A percentile compares a stretch with the other conserved stretches of the same genome.
These are phyloP conservation scores for Gambusia affinis DNA, from an alignment of 2,113 vertebrate species.

Conservation along the genomic window DNA sequence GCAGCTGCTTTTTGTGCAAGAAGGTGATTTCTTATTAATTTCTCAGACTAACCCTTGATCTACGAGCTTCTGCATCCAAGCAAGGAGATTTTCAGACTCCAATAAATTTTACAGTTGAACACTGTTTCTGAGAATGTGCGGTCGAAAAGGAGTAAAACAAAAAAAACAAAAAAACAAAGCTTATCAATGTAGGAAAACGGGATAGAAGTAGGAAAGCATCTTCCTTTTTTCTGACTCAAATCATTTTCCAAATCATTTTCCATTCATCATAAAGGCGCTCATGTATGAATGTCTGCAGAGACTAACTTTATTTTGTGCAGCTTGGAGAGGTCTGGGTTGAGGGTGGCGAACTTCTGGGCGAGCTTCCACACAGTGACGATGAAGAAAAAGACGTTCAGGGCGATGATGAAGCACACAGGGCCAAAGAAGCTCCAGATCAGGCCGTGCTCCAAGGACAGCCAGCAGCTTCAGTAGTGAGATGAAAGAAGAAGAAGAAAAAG, in stretches of 20 bases:
- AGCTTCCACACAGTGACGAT: conserved; percentile 86
- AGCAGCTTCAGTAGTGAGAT: conserved; percentile 79
- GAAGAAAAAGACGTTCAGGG: conserved; percentile 83
- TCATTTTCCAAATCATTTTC: too few relatives aligned
- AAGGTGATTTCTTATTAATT: neutral
- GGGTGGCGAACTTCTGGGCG: conserved; percentile 83
- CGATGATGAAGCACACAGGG: conserved; percentile 80
- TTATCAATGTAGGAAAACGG: neutral
- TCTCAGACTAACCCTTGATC: neutral
- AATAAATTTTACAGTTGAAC: neutral
- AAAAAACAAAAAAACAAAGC: neutral
- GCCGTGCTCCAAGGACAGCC: conserved; percentile 68
- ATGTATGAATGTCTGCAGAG: neutral
- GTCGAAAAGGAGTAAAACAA: neutral
- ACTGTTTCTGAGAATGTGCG: neutral
- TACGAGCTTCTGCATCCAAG: neutral
- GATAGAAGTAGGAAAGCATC: neutral
- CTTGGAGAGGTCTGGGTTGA: conserved; percentile 84
- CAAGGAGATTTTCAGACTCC: neutral
- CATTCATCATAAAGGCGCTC: conserved; percentile 1
- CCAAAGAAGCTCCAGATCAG: conserved; percentile 88
- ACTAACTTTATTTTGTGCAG: conserved; percentile 83
- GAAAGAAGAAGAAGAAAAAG: conserved; percentile 17
- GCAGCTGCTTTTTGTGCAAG: neutral
- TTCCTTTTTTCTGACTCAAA: neutral